phyloP scores from a whole-genome alignment of 2,113 vertebrate species.

The Gadus macrocephalus region DNA sequence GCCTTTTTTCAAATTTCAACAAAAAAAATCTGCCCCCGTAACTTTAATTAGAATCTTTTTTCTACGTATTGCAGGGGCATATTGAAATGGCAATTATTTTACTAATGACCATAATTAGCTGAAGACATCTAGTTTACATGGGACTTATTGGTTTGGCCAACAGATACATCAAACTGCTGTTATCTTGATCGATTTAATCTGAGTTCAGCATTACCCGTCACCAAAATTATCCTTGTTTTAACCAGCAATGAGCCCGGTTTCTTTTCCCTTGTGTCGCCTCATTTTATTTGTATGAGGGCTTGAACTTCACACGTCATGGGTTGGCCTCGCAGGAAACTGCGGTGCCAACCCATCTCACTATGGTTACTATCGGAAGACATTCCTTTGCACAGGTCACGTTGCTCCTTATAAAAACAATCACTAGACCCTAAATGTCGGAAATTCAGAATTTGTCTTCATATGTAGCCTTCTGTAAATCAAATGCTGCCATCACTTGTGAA shows the following conservation, averaged over 20 bases:
- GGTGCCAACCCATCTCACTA: neutral
- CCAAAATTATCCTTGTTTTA: neutral
- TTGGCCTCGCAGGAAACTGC: neutral
- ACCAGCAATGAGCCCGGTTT: neutral
- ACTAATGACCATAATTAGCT: conserved; percentile 3
- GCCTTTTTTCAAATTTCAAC: conserved; percentile 43
- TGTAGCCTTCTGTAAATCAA: conserved; percentile 1
- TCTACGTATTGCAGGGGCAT: neutral
- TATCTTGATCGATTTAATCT: no score
- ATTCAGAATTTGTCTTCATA: neutral
- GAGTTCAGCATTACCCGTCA: no score
- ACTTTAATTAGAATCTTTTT: neutral
- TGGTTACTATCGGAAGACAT: conserved; percentile 21
- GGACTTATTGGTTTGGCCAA: no score
- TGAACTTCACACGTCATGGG: conserved; percentile 33
- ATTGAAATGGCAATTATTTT: conserved; percentile 3
- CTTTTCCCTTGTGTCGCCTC: neutral
- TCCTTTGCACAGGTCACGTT: conserved; percentile 17
- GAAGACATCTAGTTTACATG: neutral
- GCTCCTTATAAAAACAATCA: neutral
- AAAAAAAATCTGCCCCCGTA: conserved; percentile 6
- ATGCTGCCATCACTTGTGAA: conserved; percentile 19
- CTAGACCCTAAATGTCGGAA: conserved; percentile 9
- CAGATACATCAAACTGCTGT: no score
- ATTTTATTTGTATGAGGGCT: conserved; percentile 24